A percentile compares a stretch with the other conserved stretches of the same genome.
phyloP scores from a whole-genome alignment of 2,888 invertebrate genomes.

The Cremastobaeus sp. region DNA sequence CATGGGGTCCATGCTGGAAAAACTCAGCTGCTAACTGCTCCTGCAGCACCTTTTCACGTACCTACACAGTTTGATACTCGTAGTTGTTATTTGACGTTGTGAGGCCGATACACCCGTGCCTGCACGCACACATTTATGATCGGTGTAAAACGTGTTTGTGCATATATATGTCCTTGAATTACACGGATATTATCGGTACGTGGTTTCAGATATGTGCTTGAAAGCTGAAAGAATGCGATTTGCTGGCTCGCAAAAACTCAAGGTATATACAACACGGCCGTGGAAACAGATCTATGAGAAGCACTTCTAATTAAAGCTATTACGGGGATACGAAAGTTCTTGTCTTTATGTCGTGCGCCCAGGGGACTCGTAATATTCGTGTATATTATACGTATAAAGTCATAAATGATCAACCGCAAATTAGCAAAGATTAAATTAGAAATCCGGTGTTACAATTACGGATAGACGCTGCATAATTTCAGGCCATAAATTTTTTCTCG shows the following conservation, averaged over 20 bases:
- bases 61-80: no score
- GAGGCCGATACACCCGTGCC: conserved; percentile 16
- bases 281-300: conserved; percentile 65
- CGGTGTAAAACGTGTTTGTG: conserved; percentile 13
- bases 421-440: conserved; percentile 40
- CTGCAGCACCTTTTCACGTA: conserved; percentile 64
- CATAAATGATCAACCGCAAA: conserved; percentile 28
- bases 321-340: conserved; percentile 56
- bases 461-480: no score
- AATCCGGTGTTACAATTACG: no score
- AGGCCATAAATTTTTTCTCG: no score
- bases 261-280: conserved; percentile 39
- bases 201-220: not conserved
- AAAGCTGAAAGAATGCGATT: conserved; percentile 10
- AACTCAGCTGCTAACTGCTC: conserved; percentile 75
- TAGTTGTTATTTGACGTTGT: conserved; percentile 16
- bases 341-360: conserved; percentile 38
- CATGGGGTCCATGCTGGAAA: conserved; percentile 75
- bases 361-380: conserved; percentile 48
- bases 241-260: conserved; percentile 40
- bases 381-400: conserved; percentile 36
- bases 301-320: conserved; percentile 70
- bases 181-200: not conserved
- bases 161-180: not conserved
- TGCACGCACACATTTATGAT: conserved; percentile 19